Conservation (phyloP, 2,797 vertebrate genomes). For the Mareca strepera region DNA sequence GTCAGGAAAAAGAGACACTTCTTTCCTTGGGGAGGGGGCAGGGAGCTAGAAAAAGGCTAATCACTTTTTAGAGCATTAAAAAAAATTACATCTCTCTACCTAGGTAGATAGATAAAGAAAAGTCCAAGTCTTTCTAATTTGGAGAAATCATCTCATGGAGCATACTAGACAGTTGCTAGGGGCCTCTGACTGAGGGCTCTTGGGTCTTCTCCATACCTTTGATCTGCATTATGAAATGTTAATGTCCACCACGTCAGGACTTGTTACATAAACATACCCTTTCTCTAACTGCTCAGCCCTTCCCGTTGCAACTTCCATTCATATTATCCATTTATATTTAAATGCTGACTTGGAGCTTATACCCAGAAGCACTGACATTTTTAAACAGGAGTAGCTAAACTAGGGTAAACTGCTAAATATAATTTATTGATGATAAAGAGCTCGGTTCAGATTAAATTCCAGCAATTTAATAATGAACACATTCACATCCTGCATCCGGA, state of each 20-base stretch:
- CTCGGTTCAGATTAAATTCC: constrained; percentile 69
- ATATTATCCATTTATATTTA: constrained; percentile 60
- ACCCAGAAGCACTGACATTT: constrained; percentile 73
- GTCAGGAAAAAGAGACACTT: not conserved
- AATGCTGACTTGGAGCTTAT: constrained; percentile 66
- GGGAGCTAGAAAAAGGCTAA: not conserved
- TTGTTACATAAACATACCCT: constrained; percentile 73
- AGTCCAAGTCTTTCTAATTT: constrained; percentile 72
- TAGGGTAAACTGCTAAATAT: constrained; percentile 69
- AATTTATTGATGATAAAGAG: constrained; percentile 74
- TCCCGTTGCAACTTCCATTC: constrained; percentile 58
- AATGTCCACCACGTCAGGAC: constrained; percentile 68
- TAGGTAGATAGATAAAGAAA: constrained; percentile 13
- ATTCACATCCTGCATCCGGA: constrained; percentile 54
- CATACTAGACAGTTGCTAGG: constrained; percentile 60
- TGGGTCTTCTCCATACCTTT: constrained; percentile 74
- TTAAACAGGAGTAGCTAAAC: constrained; percentile 71
- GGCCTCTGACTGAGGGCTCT: constrained; percentile 68
- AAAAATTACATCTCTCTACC: not conserved
- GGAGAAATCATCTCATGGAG: constrained; percentile 66
- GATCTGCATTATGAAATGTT: constrained; percentile 81
- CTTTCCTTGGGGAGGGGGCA: not conserved
- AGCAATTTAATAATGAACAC: constrained; percentile 74
- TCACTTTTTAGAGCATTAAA: not conserved
- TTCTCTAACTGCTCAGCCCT: constrained; percentile 57